phyloP scores from a whole-genome alignment of 2,888 invertebrate genomes.

The Baccha elongata region DNA sequence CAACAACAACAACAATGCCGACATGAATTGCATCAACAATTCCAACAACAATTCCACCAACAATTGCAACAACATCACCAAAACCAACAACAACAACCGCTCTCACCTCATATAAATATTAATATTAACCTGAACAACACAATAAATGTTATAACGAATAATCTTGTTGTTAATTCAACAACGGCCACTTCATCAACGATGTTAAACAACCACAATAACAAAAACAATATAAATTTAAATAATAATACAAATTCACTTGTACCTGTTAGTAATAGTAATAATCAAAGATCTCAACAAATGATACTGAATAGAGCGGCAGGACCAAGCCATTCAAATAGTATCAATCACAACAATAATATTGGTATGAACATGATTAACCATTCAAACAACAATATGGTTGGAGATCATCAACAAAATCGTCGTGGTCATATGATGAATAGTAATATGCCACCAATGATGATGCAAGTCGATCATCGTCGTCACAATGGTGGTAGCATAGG shows the following conservation, averaged over 20 bases:
- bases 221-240: slow-evolving; percentile 64
- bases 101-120: slow-evolving; percentile 71
- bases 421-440: slow-evolving; percentile 66
- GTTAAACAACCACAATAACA: slow-evolving; percentile 59
- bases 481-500: slow-evolving; percentile 41
- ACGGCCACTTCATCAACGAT: slow-evolving; percentile 53
- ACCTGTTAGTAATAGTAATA: slow-evolving; percentile 75
- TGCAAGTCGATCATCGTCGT: slow-evolving; percentile 68
- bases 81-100: slow-evolving; percentile 66
- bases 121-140: slow-evolving; percentile 71
- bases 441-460: slow-evolving; percentile 57
- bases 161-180: slow-evolving; percentile 63
- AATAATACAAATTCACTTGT: slow-evolving; percentile 73
- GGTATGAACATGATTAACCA: slow-evolving; percentile 48
- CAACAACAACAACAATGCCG: slow-evolving; percentile 69
- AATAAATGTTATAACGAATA: slow-evolving; percentile 66
- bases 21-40: slow-evolving; percentile 76
- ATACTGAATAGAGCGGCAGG: slow-evolving; percentile 76
- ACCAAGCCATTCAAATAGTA: slow-evolving; percentile 75
- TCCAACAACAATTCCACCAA: slow-evolving; percentile 65
- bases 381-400: slow-evolving; percentile 53
- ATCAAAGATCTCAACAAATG: slow-evolving; percentile 77
- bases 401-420: slow-evolving; percentile 72
- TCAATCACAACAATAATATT: slow-evolving; percentile 66
- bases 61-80: slow-evolving; percentile 58